A percentile compares a stretch with the other conserved stretches of the same genome.
Evolutionary conservation across 1,140 invertebrate species (phyloP).

Genomic region (Drosophila rufa): DNA sequence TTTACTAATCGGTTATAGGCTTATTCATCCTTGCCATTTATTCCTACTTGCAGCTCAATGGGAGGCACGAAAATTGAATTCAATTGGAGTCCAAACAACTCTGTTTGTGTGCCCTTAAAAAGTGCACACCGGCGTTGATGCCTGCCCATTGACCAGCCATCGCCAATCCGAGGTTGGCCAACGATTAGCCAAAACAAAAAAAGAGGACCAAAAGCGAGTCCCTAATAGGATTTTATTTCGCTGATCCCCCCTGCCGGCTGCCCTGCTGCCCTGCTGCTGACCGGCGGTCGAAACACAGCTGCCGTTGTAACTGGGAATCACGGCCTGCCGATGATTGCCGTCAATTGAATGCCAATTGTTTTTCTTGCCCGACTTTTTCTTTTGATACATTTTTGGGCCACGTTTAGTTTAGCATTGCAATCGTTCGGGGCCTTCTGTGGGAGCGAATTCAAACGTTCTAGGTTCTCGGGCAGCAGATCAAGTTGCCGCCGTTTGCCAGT

Average conservation of each 20-base stretch:
- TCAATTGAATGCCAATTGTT: constrained; percentile 77
- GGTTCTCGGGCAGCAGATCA: constrained; percentile 56
- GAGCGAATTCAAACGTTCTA: constrained; percentile 50
- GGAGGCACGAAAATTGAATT: neutral
- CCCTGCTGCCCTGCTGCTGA: neutral
- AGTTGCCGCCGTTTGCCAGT: constrained; percentile 40
- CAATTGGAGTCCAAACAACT: neutral
- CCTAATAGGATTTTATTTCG: constrained; percentile 35
- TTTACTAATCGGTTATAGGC: too few species aligned
- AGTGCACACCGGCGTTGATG: neutral
- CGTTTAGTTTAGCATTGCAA: constrained; percentile 49
- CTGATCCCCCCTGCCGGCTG: constrained; percentile 10
- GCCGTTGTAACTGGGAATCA: constrained; percentile 32
- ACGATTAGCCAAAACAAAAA: constrained; percentile 19
- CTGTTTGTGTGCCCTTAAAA: neutral
- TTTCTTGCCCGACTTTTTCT: constrained; percentile 54
- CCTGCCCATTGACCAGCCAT: neutral
- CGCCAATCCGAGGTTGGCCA: constrained; percentile 2
- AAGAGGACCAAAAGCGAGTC: constrained; percentile 8
- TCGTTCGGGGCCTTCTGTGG: constrained; percentile 20
- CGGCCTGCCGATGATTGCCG: constrained; percentile 63
- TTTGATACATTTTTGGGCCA: constrained; percentile 57
- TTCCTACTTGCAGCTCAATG: too few species aligned
- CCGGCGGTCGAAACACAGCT: neutral
- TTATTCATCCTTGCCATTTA: too few species aligned